A percentile compares a stretch with the other conserved stretches of the same genome.
These are phyloP conservation scores for Deladenus siricidicola DNA, from an alignment of 2,888 invertebrate genomes.

Conservation along the genomic window DNA sequence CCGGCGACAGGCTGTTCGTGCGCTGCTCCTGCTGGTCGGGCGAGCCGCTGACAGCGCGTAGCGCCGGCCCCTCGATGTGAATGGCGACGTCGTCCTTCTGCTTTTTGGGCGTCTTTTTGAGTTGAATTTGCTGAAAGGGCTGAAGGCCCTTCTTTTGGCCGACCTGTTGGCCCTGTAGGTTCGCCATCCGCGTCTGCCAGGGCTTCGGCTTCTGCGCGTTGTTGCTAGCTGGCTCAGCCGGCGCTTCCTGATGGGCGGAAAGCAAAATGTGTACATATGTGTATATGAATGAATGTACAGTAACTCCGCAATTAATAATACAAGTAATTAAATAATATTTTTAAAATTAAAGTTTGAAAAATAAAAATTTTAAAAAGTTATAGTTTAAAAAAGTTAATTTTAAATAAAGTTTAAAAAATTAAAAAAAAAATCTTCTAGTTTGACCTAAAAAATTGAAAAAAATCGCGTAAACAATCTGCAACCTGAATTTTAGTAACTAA, in stretches of 20 bases:
- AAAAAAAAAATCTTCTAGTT: too few relatives aligned
- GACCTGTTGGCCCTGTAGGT: constrained; percentile 28
- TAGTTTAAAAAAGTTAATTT: too few relatives aligned
- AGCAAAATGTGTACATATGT: neutral
- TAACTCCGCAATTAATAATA: too few relatives aligned
- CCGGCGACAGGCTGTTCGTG: neutral
- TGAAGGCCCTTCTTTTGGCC: constrained; percentile 20
- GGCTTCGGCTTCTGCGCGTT: neutral
- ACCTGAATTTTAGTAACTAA: too few relatives aligned
- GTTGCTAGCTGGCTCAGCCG: neutral
- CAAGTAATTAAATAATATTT: too few relatives aligned
- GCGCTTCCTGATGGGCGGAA: neutral
- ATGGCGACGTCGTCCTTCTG: constrained; percentile 27
- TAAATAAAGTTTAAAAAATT: too few relatives aligned
- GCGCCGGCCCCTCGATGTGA: constrained; percentile 23
- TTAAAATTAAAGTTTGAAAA: neutral
- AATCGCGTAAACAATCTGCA: too few relatives aligned
- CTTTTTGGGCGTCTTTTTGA: constrained; percentile 40
- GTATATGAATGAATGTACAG: too few relatives aligned
- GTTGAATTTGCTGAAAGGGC: constrained; percentile 28
- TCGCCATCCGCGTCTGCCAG: constrained; percentile 9
- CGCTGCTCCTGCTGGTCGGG: neutral
- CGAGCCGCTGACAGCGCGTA: constrained; percentile 9
- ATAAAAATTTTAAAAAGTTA: neutral
- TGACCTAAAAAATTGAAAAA: too few relatives aligned